Evolutionary conservation across 2,888 invertebrate species (phyloP), one percentile per base, ranked within the genome.

Genomic region (Opisthograptis luteolata): DNA sequence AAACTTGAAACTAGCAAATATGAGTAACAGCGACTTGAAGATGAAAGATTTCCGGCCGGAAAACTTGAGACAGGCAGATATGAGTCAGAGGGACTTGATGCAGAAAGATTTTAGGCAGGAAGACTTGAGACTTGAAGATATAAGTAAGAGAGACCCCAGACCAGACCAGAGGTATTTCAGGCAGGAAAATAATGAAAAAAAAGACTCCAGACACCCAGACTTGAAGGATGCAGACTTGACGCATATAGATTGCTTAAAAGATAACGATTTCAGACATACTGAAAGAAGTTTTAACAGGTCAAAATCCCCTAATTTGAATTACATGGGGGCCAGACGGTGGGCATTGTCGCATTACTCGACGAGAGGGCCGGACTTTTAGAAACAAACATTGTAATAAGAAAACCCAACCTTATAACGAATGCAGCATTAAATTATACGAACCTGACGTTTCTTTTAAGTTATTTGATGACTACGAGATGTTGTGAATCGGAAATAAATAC

Each of bases 281-380:
- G n/a, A n/a, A n/a, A 28, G 10, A 30, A 35, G 6, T 32, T 35
- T 44, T 3, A 41, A 9, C 4, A 39, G 25, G n/a, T n/a, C n/a
- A n/a, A n/a, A n/a, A 39, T 5, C 10, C n/a, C 10, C 39, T 3
- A 39, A 20, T 15, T 10, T 49, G 7, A 49, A 43, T 31, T 40
- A 17, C 12, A 53, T 66, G 50, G 65, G 66, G 40, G 71, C 69
- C 24, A 79, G 73, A 54, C 69, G 80, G 27, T 88, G 88, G 88
- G 76, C 85, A 17, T 41, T 87, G 39, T 69, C 80, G 7, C 66
- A 31, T 9, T 14, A 70, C 42, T 74, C 75, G 8, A 50, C 60
- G 1, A 71, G 66, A 50, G 87, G 87, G 5, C 88, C 88, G 13
- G 88, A 88, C 60, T 88, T 87, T 63, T 87, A n/a, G 36, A 10